A percentile compares a stretch with the other conserved stretches of the same genome.
Evolutionary conservation across 1,140 invertebrate genomes (phyloP).

Genomic region (Leucophenga varia): DNA sequence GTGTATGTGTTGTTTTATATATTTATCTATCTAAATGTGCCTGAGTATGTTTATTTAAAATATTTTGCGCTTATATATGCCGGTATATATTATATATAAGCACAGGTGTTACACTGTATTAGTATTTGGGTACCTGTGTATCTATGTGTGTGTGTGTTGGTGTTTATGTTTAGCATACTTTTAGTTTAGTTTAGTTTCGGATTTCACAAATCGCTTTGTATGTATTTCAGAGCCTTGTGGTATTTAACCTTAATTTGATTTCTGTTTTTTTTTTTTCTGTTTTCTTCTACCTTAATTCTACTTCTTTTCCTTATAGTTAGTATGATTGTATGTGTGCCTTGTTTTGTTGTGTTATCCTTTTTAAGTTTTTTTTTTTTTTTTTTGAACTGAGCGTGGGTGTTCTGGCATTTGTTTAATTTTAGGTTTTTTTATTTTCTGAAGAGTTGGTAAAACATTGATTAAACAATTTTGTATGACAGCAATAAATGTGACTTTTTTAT

Average conservation of each 20-base stretch:
- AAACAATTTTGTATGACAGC: too few species aligned
- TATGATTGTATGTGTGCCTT: slow-evolving; percentile 23
- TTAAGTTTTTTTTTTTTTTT: slow-evolving; percentile 4
- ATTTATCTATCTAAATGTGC: too few species aligned
- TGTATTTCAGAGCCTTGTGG: slow-evolving; percentile 37
- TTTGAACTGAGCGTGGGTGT: slow-evolving; percentile 29
- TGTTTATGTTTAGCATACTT: slow-evolving; percentile 17
- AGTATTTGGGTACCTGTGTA: slow-evolving; percentile 12
- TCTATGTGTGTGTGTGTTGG: too few species aligned
- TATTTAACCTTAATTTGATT: slow-evolving; percentile 54
- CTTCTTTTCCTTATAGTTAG: slow-evolving; percentile 19
- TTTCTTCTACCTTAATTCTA: slow-evolving; percentile 15
- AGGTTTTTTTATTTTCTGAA: background rate
- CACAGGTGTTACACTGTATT: too few species aligned
- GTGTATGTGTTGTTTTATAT: too few species aligned
- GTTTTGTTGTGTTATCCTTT: slow-evolving; percentile 27
- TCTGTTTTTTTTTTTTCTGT: slow-evolving; percentile 23
- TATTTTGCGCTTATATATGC: too few species aligned
- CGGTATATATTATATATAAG: too few species aligned
- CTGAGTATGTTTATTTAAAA: too few species aligned
- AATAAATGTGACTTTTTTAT: too few species aligned
- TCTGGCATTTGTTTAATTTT: background rate
- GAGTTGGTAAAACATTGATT: slow-evolving; percentile 40
- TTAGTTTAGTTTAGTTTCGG: slow-evolving; percentile 29
- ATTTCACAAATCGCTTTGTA: slow-evolving; percentile 29